These are phyloP conservation scores for Ferdinandea cuprea DNA, from an alignment of 2,888 invertebrate genomes.

Conservation along the genomic window DNA sequence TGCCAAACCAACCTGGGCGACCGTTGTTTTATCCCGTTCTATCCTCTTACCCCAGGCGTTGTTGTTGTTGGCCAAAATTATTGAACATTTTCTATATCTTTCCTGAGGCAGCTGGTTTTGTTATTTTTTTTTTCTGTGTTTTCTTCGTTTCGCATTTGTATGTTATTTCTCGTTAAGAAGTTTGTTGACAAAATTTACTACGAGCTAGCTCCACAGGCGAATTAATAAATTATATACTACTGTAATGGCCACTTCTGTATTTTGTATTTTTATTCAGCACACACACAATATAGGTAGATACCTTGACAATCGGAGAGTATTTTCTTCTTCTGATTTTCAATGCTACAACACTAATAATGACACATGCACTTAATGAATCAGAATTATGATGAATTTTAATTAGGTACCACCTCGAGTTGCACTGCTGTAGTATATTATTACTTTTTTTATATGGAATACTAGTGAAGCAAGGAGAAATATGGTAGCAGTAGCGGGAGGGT, in stretches of 20 bases:
- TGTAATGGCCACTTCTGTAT: neutral
- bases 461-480: neutral
- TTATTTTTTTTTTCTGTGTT: neutral
- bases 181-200: constrained; percentile 9
- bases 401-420: neutral
- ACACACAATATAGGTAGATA: neutral
- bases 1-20: neutral
- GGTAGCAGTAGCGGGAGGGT: neutral
- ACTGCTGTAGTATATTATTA: neutral
- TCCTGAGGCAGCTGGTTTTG: neutral
- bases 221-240: constrained; percentile 9
- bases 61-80: neutral
- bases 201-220: constrained; percentile 9
- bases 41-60: neutral
- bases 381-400: constrained; percentile 6
- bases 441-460: too few relatives aligned
- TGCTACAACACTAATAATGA: constrained; percentile 6
- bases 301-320: neutral
- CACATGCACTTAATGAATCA: constrained; percentile 2
- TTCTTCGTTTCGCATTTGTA: constrained; percentile 13
- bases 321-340: constrained; percentile 3
- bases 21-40: neutral
- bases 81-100: constrained; percentile 3
- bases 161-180: constrained; percentile 15
- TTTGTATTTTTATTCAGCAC: neutral